Percentiles rank a stretch among this genome's conserved stretches.
These are phyloP conservation scores for Progne subis DNA, from an alignment of 2,113 vertebrate genomes.

Conservation along the genomic window DNA sequence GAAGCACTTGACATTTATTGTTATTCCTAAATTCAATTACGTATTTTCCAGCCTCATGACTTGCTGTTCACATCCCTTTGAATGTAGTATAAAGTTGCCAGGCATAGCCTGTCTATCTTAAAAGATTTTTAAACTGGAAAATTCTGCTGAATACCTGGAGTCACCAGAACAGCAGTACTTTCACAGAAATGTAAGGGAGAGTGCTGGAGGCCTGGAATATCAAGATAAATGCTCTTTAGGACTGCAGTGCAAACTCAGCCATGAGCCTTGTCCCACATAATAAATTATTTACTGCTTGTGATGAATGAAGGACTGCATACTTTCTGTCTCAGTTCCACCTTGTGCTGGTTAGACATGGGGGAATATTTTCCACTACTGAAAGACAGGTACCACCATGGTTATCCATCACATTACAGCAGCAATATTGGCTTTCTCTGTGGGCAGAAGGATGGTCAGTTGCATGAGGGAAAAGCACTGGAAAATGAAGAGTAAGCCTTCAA, in stretches of 20 bases:
- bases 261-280: not conserved
- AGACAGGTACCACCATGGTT: not conserved
- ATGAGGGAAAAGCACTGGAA: not conserved
- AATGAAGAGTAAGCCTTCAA: not conserved
- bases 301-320: not conserved
- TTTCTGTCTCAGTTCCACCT: not conserved
- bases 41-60: not conserved
- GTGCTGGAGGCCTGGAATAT: not conserved
- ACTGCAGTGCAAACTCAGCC: not conserved
- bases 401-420: not conserved
- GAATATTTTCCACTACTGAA: not conserved
- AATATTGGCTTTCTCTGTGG: not conserved
- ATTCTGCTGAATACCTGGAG: not conserved
- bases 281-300: not conserved
- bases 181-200: not conserved
- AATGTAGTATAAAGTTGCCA: not conserved
- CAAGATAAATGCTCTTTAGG: not conserved
- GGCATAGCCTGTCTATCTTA: not conserved
- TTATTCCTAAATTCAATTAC: not conserved
- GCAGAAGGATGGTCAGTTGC: not conserved
- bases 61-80: not conserved
- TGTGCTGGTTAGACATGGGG: not conserved
- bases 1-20: not conserved
- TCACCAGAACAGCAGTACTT: not conserved
- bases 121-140: not conserved